A percentile compares a stretch with the other conserved stretches of the same genome.
These are phyloP conservation scores for Neoniphon sammara DNA, from an alignment of 2,797 vertebrate species.

Conservation along the genomic window DNA sequence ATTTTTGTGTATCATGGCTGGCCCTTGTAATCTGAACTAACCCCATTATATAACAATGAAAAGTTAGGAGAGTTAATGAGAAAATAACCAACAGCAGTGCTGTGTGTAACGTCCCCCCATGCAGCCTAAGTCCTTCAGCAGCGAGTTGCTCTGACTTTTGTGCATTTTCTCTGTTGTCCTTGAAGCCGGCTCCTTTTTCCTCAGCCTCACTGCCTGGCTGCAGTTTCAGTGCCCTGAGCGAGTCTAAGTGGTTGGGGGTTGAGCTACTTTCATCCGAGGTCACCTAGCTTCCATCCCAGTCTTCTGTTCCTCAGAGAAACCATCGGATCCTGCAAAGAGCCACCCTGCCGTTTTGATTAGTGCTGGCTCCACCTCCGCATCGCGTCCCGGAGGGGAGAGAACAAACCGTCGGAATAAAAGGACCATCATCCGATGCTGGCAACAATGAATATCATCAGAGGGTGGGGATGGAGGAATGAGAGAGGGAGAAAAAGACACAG, in stretches of 20 bases:
- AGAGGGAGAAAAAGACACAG: constrained; percentile 27
- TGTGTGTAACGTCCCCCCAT: constrained; percentile 21
- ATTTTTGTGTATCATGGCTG: not conserved
- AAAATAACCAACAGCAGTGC: constrained; percentile 33
- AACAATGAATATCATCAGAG: constrained; percentile 61
- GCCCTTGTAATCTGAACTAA: constrained; percentile 6
- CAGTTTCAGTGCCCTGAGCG: constrained; percentile 55
- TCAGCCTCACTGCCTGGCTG: constrained; percentile 33
- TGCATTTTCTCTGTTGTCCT: constrained; percentile 53
- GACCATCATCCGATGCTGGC: constrained; percentile 34
- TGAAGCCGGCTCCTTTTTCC: constrained; percentile 39
- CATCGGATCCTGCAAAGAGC: constrained; percentile 44
- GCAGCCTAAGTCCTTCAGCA: constrained; percentile 39
- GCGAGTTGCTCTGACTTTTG: constrained; percentile 33
- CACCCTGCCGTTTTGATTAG: constrained; percentile 70
- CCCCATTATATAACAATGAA: not conserved
- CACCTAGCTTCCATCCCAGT: constrained; percentile 59
- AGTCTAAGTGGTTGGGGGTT: constrained; percentile 43
- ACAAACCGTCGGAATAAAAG: constrained; percentile 57
- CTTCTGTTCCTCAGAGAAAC: constrained; percentile 64
- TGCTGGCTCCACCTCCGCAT: constrained; percentile 52
- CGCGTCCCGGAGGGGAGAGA: constrained; percentile 46
- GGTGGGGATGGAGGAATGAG: constrained; percentile 3
- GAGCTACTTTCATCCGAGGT: constrained; percentile 65
- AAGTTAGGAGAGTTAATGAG: constrained; percentile 26